Base-by-base conservation (phyloP, 2,888 invertebrate species). In the Myopa testacea region DNA sequence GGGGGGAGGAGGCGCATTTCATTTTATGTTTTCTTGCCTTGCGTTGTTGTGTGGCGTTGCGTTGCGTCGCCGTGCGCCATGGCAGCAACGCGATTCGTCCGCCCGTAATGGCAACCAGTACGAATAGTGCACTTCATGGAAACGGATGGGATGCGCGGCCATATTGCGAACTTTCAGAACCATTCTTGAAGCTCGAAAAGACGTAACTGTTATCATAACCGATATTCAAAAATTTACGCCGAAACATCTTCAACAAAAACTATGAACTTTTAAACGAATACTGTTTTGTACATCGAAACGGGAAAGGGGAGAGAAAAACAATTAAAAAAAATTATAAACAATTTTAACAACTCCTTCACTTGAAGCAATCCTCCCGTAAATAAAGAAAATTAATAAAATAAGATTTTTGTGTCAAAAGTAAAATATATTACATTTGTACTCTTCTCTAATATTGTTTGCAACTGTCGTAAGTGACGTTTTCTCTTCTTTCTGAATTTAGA, bases 71-170 rank as follows among this genome's bases (percentile, higher is more conserved):
- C 50, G 38, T 55, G 55, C 14, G 50, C 58, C 60, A 60, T 60
- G 75, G 50, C 50, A 14, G 14, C 50, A 14, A 1, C 50, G 2
- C 55, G 10, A 37, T 38, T 65, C 60, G 67, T 45, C 40, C 60
- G 58, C 60, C 45, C 38, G 60, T 38, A 55, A 52, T 81, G 34
- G 65, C 10, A 58, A 52, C 81, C 83, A 85, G 84, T 85, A 82
- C 83, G 83, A 84, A 82, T 83, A 83, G 83, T 84, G 83, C 82
- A 83, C 82, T 85, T 84, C 81, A 82, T 82, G 83, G 82, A 80
- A 82, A 78, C 83, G 82, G 83, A 82, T 83, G 83, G 81, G 82
- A 82, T 80, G 81, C 80, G 82, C 76, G 78, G 76, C 76, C 78
- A 72, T 75, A 79, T 78, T 78, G 79, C 78, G 78, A 78, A 76